A percentile compares a stretch with the other conserved stretches of the same genome.
Conservation (phyloP, 2,113 vertebrate species). For the Pholis gunnellus region DNA sequence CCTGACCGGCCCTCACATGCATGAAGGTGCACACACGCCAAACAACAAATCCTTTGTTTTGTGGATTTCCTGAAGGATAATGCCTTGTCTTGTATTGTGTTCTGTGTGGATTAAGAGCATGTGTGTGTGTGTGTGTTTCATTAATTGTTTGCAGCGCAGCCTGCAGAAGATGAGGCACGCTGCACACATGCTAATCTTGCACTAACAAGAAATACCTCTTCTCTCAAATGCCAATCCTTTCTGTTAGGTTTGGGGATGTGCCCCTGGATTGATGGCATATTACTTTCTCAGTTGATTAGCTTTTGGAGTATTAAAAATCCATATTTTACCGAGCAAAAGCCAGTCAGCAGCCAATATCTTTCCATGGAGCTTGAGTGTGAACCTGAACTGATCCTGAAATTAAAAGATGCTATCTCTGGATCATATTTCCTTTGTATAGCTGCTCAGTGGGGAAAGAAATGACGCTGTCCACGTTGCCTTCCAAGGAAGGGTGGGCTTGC, state of each 20-base stretch:
- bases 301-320: conserved; percentile 29
- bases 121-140: conserved; percentile 41
- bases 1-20: neutral
- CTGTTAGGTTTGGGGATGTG: conserved; percentile 59
- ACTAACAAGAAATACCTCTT: conserved; percentile 74
- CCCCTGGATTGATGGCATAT: conserved; percentile 47
- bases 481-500: conserved; percentile 13
- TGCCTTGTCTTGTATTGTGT: neutral
- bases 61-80: conserved; percentile 48
- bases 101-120: conserved; percentile 51
- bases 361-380: conserved; percentile 12
- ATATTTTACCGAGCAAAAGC: conserved; percentile 12
- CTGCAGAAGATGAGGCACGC: conserved; percentile 47
- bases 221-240: conserved; percentile 54
- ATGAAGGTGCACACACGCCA: neutral
- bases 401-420: conserved; percentile 25
- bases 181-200: conserved; percentile 45
- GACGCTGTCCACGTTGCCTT: neutral
- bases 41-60: conserved; percentile 56
- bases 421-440: conserved; percentile 9
- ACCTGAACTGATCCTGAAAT: conserved; percentile 22
- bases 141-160: conserved; percentile 45
- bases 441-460: neutral
- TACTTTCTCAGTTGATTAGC: conserved; percentile 43
- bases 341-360: conserved; percentile 9